These are phyloP conservation scores for Phaonia tiefii DNA, from an alignment of 2,888 invertebrate genomes.

Conservation along the genomic window DNA sequence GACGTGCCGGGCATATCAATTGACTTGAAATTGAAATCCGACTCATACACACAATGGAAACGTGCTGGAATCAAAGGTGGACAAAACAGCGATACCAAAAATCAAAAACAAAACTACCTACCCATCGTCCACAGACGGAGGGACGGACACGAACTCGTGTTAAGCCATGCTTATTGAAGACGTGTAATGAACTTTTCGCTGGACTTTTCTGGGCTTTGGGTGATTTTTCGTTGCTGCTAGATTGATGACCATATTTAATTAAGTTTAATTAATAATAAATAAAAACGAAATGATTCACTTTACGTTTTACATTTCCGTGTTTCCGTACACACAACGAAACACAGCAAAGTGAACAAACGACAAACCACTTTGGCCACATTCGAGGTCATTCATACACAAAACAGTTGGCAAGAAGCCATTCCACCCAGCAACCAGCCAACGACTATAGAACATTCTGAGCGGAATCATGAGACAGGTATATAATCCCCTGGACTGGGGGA, in stretches of 20 bases:
- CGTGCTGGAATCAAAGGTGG: slow-evolving; percentile 41
- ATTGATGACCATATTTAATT: slow-evolving; percentile 54
- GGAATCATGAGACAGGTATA: slow-evolving; percentile 61
- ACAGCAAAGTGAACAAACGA: slow-evolving; percentile 13
- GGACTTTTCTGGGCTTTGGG: slow-evolving; percentile 31
- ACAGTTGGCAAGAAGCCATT: slow-evolving; percentile 62
- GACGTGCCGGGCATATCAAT: slow-evolving; percentile 48
- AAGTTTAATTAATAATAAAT: slow-evolving; percentile 50
- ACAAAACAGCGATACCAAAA: slow-evolving; percentile 19
- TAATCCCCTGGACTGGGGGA: slow-evolving; percentile 69
- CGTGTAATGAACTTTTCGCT: slow-evolving; percentile 63
- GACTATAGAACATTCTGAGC: slow-evolving; percentile 42
- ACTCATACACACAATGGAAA: slow-evolving; percentile 33
- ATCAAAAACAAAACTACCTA: slow-evolving; percentile 2
- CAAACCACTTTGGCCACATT: slow-evolving; percentile 43
- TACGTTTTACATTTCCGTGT: slow-evolving; percentile 55
- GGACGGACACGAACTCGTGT: neutral
- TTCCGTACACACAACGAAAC: slow-evolving; percentile 46
- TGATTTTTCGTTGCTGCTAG: slow-evolving; percentile 32
- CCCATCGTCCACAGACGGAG: neutral
- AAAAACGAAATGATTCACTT: slow-evolving; percentile 40
- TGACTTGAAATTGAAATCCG: neutral
- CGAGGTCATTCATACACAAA: slow-evolving; percentile 52
- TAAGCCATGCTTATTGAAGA: slow-evolving; percentile 54
- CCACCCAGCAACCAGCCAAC: slow-evolving; percentile 8